Conservation (phyloP, 2,888 invertebrate genomes). For the Apamea epomidion region DNA sequence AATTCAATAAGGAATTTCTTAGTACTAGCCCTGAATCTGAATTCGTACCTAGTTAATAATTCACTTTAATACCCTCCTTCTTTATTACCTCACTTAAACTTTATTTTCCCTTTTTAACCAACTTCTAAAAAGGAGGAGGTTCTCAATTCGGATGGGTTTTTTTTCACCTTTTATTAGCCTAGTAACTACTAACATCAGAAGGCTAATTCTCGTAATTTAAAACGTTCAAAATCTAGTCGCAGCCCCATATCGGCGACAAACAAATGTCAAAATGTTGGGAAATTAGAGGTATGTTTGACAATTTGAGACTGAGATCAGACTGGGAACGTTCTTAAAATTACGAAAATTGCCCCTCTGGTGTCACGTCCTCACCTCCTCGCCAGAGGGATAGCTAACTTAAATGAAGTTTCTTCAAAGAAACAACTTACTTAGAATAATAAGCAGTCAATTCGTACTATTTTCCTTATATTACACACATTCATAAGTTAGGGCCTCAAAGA, state of each 20-base stretch:
- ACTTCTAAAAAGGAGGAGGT: no score
- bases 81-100: neutral
- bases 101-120: no score
- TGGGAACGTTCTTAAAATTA: no score
- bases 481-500: constrained; percentile 1
- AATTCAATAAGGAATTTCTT: neutral
- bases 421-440: constrained; percentile 36
- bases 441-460: constrained; percentile 33
- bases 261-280: no score
- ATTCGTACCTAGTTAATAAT: neutral
- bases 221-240: no score
- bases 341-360: neutral
- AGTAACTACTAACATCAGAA: neutral
- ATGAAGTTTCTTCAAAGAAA: constrained; percentile 35
- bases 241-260: no score
- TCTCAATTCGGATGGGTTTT: no score
- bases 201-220: no score
- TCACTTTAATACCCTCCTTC: neutral
- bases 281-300: no score
- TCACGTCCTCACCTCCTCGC: constrained; percentile 18
- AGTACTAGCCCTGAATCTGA: neutral
- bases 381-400: constrained; percentile 28
- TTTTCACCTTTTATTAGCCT: neutral
- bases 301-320: no score
- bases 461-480: constrained; percentile 15